phyloP scores from a whole-genome alignment of 2,888 invertebrate genomes.

The Nomada flava region DNA sequence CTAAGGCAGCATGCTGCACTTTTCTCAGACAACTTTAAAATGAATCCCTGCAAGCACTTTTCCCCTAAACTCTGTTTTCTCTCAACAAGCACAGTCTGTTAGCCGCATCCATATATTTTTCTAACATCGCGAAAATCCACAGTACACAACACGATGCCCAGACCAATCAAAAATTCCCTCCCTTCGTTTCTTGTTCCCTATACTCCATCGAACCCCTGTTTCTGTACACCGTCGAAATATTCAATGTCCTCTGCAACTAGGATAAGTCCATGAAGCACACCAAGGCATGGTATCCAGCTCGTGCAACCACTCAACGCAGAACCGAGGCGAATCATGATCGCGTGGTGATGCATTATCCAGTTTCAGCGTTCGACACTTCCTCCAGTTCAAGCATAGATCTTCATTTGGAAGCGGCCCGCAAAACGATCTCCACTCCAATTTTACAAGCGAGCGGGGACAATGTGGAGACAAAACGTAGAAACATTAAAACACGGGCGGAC shows the following conservation, averaged over 20 bases:
- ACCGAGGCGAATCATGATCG: conserved; percentile 17
- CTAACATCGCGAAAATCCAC: neutral
- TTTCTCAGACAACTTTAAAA: conserved; percentile 3
- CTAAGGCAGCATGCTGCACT: neutral
- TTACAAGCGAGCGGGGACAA: conserved; percentile 52
- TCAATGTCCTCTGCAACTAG: conserved; percentile 35
- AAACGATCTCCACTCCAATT: conserved; percentile 70
- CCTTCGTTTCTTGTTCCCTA: conserved; percentile 14
- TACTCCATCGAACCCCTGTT: conserved; percentile 27
- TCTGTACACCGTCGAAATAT: conserved; percentile 27
- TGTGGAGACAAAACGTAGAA: neutral
- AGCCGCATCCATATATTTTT: neutral
- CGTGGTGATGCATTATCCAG: conserved; percentile 75
- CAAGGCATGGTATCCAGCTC: neutral
- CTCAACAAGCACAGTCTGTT: neutral
- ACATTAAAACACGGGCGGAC: neutral
- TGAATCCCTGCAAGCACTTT: neutral
- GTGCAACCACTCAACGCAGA: neutral
- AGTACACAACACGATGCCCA: neutral
- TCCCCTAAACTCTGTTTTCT: neutral
- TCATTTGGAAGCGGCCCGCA: conserved; percentile 58
- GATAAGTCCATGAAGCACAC: conserved; percentile 26
- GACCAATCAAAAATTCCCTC: conserved; percentile 31
- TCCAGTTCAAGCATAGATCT: conserved; percentile 73
- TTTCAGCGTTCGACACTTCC: conserved; percentile 62